Base-by-base conservation (phyloP, 1,140 invertebrate species). In the Drosophila biarmipes region DNA sequence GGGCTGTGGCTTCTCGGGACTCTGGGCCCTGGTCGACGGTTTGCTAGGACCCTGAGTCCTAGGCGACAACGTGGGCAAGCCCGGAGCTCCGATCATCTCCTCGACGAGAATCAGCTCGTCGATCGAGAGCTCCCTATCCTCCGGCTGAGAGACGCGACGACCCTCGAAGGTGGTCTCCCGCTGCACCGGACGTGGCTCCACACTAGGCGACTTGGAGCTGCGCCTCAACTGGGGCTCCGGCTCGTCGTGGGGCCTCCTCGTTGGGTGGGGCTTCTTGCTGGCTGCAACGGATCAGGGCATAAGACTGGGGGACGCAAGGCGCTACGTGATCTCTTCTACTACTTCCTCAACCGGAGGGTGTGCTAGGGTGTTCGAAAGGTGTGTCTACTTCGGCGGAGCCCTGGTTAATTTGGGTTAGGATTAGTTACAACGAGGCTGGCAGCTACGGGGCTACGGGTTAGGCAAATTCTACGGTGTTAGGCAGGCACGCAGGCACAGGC, bases 91-190 rank as follows among this genome's bases (percentile, higher is more conserved):
- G 4, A 38, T 66, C n/a, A 52, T 62, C 29, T 87, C 68, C 31
- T 81, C 82, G 27, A 81, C 68, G 4, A 81, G 35, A 24, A 87
- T 82, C 17, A 82, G 53, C 49, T 86, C 82, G 21, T 87, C 66
- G 37, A 86, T 72, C 2, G 29, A 37, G 10, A 56, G 6, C 11
- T 78, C 40, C 5, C 40, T 31, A 62, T 78, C 52, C 17, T 68
- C 81, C 1, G 82, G 63, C 43, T 56, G 27, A 29, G 71, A 74
- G 15, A 37, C 31, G 10, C 78, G 82, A 34, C 75, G 55, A 35
- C 46, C 80, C 55, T 90, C 85, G 21, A 86, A 90, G 6, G 80
- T 85, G 0, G 86, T 85, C 45, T 84, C 90, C 34, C 85, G 66
- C 55, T 73, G 72, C 19, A 80, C 73, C 24, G 73, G 71, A 8